These are phyloP conservation scores for Epinephelus awoara DNA, from an alignment of 2,797 vertebrate genomes.

Conservation along the genomic window DNA sequence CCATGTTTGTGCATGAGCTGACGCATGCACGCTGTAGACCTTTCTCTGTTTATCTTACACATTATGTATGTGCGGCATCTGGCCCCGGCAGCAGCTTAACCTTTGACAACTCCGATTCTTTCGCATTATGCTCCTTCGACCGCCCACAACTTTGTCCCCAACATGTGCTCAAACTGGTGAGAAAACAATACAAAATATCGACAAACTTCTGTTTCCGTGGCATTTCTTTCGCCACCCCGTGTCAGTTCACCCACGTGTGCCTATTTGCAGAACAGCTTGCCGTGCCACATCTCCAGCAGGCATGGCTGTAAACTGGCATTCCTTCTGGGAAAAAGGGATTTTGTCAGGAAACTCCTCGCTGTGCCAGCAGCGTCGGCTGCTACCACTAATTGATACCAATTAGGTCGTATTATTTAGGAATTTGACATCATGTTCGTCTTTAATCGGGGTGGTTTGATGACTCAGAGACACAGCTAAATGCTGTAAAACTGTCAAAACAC, in stretches of 20 bases:
- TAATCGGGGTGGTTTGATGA: conserved; percentile 70
- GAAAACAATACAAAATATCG: not conserved
- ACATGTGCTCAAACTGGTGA: not conserved
- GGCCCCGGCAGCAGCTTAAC: conserved; percentile 49
- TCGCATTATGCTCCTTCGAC: not conserved
- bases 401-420: conserved; percentile 73
- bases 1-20: conserved; percentile 28
- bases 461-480: conserved; percentile 54
- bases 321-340: conserved; percentile 59
- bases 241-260: conserved; percentile 43
- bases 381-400: conserved; percentile 76
- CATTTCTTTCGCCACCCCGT: conserved; percentile 8
- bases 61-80: conserved; percentile 24
- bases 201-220: not conserved
- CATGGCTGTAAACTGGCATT: conserved; percentile 60
- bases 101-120: conserved; percentile 35
- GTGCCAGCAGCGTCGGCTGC: conserved; percentile 61
- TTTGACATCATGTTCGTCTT: conserved; percentile 73
- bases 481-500: conserved; percentile 69
- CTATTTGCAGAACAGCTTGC: conserved; percentile 61
- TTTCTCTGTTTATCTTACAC: conserved; percentile 28
- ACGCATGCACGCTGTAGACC: not conserved
- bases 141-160: conserved; percentile 27
- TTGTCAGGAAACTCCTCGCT: conserved; percentile 51
- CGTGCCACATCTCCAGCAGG: conserved; percentile 56